phyloP scores from a whole-genome alignment of 2,888 invertebrate genomes.

The Lepidochitona cinerea region DNA sequence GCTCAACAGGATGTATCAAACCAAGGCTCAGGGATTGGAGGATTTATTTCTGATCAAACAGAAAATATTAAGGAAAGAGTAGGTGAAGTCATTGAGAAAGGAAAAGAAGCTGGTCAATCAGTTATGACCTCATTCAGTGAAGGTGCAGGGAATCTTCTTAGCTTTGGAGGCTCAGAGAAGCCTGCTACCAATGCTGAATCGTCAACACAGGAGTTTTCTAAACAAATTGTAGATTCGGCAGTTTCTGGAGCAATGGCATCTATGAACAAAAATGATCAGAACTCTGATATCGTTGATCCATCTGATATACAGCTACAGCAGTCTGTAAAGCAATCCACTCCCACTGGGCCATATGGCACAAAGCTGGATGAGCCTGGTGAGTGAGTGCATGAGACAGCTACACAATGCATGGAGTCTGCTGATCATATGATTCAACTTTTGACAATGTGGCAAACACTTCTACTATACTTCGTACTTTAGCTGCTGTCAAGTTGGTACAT shows the following conservation, averaged over 20 bases:
- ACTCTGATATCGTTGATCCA: not conserved
- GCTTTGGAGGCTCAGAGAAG: not conserved
- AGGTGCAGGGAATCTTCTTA: not conserved
- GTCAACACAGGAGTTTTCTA: constrained; percentile 3
- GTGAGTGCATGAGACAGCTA: not conserved
- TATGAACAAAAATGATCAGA: not conserved
- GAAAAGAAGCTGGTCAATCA: not conserved
- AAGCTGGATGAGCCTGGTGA: not conserved
- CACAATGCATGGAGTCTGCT: not conserved
- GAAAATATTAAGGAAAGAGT: not conserved
- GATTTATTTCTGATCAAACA: not conserved
- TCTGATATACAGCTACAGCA: not conserved
- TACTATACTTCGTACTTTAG: too few species aligned
- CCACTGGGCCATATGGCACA: too few species aligned
- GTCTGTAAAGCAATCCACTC: too few species aligned
- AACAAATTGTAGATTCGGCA: not conserved
- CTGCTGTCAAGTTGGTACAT: too few species aligned
- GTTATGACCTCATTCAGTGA: not conserved
- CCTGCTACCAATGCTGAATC: constrained; percentile 3
- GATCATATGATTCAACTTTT: too few species aligned
- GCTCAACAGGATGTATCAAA: not conserved
- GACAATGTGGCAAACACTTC: too few species aligned
- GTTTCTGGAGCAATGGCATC: not conserved
- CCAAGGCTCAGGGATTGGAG: not conserved
- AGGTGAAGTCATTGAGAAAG: not conserved